Conservation (phyloP, 2,113 vertebrate species). For the Rhegmatorhina hoffmannsi region DNA sequence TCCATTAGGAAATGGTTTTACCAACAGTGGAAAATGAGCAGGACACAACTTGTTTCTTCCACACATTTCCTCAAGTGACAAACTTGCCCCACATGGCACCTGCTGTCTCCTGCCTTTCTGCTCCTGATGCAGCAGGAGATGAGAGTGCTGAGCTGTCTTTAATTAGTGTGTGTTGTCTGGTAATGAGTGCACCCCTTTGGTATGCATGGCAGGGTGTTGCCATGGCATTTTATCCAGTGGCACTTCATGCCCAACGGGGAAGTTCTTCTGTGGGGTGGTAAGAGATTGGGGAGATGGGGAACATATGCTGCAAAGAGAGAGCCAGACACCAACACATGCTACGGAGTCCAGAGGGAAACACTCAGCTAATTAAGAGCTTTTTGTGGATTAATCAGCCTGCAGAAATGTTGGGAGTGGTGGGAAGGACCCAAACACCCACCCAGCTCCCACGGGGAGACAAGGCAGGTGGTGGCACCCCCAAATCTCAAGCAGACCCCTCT, state of each 20-base stretch:
- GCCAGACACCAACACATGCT: slow-evolving; percentile 30
- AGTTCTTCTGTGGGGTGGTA: not conserved
- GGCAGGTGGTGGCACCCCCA: not conserved
- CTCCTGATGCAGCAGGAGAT: not conserved
- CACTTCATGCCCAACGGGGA: no score
- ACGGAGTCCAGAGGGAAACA: slow-evolving; percentile 38
- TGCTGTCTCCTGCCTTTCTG: not conserved
- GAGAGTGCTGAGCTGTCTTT: not conserved
- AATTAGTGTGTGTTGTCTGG: not conserved
- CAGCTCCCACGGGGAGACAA: not conserved
- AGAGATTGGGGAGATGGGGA: not conserved
- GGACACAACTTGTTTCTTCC: not conserved
- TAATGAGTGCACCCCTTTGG: not conserved
- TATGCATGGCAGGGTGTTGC: not conserved
- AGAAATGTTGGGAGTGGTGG: not conserved
- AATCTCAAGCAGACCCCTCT: not conserved
- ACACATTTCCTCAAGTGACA: not conserved
- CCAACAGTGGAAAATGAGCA: not conserved
- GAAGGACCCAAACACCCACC: slow-evolving; percentile 11
- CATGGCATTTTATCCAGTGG: not conserved
- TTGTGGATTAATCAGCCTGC: slow-evolving; percentile 44
- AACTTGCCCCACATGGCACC: not conserved
- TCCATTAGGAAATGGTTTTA: not conserved
- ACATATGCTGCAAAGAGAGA: not conserved
- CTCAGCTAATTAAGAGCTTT: slow-evolving; percentile 20